A percentile compares a stretch with the other conserved stretches of the same genome.
These are phyloP conservation scores for Rostratula benghalensis DNA, from an alignment of 2,113 vertebrate species.

Conservation along the genomic window DNA sequence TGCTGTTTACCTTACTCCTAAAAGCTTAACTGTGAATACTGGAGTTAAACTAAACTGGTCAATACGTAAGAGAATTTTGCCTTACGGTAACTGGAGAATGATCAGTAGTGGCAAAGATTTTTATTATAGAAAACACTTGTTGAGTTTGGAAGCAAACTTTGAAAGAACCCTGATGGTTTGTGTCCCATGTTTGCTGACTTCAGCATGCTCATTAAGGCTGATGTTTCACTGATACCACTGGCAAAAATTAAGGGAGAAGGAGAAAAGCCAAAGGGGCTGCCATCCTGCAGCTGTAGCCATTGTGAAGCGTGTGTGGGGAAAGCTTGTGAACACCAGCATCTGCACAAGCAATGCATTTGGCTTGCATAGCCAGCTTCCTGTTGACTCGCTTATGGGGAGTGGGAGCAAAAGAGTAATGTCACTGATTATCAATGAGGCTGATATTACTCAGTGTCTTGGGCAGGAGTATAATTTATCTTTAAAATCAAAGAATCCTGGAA, in stretches of 20 bases:
- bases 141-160: neutral
- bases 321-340: neutral
- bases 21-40: neutral
- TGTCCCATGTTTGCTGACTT: neutral
- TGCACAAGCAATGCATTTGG: neutral
- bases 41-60: neutral
- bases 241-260: neutral
- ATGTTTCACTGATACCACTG: neutral
- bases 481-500: neutral
- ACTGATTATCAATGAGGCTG: neutral
- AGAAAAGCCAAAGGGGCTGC: neutral
- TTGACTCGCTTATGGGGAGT: neutral
- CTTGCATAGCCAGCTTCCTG: neutral
- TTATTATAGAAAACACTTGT: neutral
- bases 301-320: neutral
- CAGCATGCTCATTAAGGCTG: neutral
- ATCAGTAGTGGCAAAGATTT: neutral
- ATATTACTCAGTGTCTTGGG: neutral
- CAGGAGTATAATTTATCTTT: neutral
- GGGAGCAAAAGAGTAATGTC: neutral
- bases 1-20: neutral
- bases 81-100: neutral
- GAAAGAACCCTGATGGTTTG: neutral
- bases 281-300: neutral
- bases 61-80: neutral